These are phyloP conservation scores for Sylvia borin DNA, from an alignment of 2,797 vertebrate genomes.

Conservation along the genomic window DNA sequence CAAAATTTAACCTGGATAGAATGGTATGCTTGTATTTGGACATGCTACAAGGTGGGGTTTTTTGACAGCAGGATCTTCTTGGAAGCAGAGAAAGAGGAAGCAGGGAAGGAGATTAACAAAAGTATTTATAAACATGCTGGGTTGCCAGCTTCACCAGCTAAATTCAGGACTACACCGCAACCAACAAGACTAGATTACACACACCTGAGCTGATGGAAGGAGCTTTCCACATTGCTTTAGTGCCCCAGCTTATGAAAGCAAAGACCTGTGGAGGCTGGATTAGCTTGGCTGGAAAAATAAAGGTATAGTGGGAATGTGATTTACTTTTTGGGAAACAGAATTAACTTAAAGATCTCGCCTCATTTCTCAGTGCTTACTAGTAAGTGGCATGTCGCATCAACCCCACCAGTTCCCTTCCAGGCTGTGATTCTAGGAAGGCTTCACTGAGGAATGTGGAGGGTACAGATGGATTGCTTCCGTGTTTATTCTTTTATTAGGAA, in stretches of 20 bases:
- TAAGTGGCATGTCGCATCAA: background rate
- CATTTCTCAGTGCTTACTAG: background rate
- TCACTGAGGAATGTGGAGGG: conserved; percentile 16
- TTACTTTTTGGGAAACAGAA: background rate
- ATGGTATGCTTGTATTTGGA: background rate
- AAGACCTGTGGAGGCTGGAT: background rate
- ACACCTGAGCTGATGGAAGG: background rate
- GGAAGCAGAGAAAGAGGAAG: background rate
- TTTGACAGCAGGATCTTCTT: background rate
- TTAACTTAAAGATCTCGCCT: background rate
- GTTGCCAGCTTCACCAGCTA: background rate
- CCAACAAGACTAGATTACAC: background rate
- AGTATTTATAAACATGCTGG: background rate
- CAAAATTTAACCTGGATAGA: conserved; percentile 19
- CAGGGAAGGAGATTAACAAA: background rate
- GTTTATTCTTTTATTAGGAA: conserved; percentile 52
- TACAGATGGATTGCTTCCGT: conserved; percentile 36
- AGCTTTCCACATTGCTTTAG: background rate
- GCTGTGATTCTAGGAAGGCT: background rate
- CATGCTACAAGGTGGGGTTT: background rate
- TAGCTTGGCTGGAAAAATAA: background rate
- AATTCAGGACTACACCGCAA: background rate
- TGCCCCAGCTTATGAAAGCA: background rate
- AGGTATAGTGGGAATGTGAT: background rate
- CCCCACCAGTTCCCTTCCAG: background rate